A percentile compares a stretch with the other conserved stretches of the same genome.
Evolutionary conservation across 2,113 vertebrate genomes (phyloP).

Genomic region (Toxostoma redivivum): DNA sequence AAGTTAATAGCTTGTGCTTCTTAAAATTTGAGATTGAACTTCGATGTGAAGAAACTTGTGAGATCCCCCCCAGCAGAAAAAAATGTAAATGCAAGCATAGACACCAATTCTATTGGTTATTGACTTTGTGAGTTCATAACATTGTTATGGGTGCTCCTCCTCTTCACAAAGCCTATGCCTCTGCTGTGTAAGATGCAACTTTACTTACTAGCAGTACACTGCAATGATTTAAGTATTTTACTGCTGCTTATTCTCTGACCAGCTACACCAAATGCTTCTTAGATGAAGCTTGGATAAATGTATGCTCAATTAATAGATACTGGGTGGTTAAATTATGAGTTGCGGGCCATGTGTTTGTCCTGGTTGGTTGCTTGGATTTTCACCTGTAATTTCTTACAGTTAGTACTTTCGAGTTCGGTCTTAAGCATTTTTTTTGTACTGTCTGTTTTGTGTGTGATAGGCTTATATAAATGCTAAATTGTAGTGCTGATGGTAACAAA

Average conservation of each 20-base stretch:
- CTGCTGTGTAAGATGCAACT: background rate
- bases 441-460: background rate
- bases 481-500: background rate
- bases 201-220: background rate
- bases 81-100: background rate
- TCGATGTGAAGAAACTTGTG: background rate
- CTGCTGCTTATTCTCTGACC: background rate
- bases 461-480: slow-evolving; percentile 11
- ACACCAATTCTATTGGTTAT: background rate
- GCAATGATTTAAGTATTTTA: background rate
- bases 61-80: background rate
- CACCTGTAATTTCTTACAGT: background rate
- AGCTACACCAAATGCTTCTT: background rate
- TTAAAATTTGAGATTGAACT: background rate
- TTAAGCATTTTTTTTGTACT: background rate
- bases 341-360: background rate
- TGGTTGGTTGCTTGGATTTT: background rate
- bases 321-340: background rate
- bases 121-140: background rate
- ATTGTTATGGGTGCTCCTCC: background rate
- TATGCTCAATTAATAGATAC: background rate
- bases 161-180: background rate
- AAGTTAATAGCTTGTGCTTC: background rate
- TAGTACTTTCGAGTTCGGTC: background rate
- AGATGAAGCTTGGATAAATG: background rate